Percentiles rank a stretch among this genome's conserved stretches.
Evolutionary conservation across 1,140 invertebrate species (phyloP).

Genomic region (Brachionus plicatilis): DNA sequence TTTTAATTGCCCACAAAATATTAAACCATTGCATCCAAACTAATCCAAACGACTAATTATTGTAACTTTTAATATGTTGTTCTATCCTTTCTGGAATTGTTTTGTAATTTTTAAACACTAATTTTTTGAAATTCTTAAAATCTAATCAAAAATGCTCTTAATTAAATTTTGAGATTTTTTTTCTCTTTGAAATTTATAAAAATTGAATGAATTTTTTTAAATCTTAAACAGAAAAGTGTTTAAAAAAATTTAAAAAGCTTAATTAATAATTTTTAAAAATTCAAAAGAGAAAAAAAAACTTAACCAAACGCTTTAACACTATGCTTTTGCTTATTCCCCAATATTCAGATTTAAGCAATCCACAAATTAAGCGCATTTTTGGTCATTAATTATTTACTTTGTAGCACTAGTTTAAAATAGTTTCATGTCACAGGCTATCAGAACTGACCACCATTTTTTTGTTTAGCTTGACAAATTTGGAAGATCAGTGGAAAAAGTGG

Average conservation of each 20-base stretch:
- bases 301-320: neutral
- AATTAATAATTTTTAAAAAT: no score
- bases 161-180: neutral
- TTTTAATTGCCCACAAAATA: no score
- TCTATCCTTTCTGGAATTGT: neutral
- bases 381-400: neutral
- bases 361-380: neutral
- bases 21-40: no score
- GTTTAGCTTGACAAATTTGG: conserved; percentile 43
- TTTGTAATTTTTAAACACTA: neutral
- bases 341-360: neutral
- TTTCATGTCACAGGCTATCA: neutral
- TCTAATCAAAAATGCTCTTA: neutral
- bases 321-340: neutral
- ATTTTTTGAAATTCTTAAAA: neutral
- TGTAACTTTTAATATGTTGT: neutral
- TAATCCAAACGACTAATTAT: no score
- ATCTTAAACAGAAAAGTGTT: no score
- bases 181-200: neutral
- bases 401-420: neutral
- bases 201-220: no score
- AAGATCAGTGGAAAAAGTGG: conserved; percentile 50
- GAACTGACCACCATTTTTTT: neutral
- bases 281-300: no score
- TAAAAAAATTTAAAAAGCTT: no score